Evolutionary conservation across 2,888 invertebrate genomes (phyloP), one percentile per base, ranked within the genome.

Genomic region (Leucozona laternaria): DNA sequence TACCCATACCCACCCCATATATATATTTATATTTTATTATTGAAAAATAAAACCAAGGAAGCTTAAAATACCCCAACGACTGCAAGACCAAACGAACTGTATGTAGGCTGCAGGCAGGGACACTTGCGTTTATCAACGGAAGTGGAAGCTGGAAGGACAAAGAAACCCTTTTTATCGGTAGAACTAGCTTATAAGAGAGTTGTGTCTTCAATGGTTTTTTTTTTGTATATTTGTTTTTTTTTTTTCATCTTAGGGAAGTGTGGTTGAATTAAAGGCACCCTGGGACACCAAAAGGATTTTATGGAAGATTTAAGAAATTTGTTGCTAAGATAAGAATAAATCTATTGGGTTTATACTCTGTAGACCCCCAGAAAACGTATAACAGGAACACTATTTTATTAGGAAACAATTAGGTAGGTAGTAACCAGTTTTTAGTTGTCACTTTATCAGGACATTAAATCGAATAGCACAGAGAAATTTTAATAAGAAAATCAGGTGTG

Each of bases 101-200:
- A 15, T 15, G n/a, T 34, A 45, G 57, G 68, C 43, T 64, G n/a
- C 48, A 66, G 58, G 77, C 55, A 53, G 71, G 78, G 64, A 75
- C 75, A 71, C 78, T 64, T 71, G 58, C 75, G 78, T 79, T 86
- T 86, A 86, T 79, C 82, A 71, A 75, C 86, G 75, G 75, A 86
- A 79, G 71, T 68, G 45, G 45, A 82, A 79, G 82, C 66, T 72
- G 31, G 45, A 82, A 79, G 86, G 82, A 86, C 86, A 81, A 81
- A 71, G 43, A 58, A 70, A 78, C 70, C 79, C 58, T 82, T 84
- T 82, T 79, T 85, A 80, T 85, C 80, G 80, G 73, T 85, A 68
- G 73, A 45, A 66, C 77, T 80, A 80, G 66, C 72, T 80, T 80
- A 77, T 70, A 62, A 43, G 73, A 31, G 77, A 64, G 60, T 77